Conservation (phyloP, 2,797 vertebrate genomes). For the Taeniopygia guttata region DNA sequence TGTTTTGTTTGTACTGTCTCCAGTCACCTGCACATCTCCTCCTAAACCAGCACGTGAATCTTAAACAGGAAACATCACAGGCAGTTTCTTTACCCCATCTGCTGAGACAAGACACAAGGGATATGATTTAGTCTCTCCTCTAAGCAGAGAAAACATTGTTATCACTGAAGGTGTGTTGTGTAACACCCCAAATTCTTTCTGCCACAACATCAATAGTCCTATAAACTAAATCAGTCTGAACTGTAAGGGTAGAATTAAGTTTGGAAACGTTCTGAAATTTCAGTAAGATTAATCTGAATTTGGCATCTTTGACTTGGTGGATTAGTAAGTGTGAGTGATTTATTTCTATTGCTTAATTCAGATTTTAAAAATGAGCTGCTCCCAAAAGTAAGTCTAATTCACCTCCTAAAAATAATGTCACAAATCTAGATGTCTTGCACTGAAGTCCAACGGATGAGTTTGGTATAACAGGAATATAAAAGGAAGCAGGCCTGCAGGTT, state of each 20-base stretch:
- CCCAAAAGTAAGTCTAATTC: background rate
- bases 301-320: background rate
- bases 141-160: background rate
- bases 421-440: background rate
- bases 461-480: background rate
- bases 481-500: background rate
- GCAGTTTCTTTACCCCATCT: background rate
- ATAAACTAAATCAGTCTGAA: background rate
- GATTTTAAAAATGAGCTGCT: background rate
- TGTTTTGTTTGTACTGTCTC: background rate
- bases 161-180: background rate
- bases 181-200: background rate
- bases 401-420: background rate
- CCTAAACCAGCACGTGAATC: background rate
- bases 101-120: background rate
- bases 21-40: background rate
- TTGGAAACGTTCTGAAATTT: background rate
- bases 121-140: background rate
- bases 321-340: background rate
- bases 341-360: background rate
- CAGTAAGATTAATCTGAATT: background rate
- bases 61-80: background rate
- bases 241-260: background rate
- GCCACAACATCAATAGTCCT: background rate
- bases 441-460: background rate